Evolutionary conservation across 2,888 invertebrate genomes (phyloP).

Genomic region (Antheraea assamensis): DNA sequence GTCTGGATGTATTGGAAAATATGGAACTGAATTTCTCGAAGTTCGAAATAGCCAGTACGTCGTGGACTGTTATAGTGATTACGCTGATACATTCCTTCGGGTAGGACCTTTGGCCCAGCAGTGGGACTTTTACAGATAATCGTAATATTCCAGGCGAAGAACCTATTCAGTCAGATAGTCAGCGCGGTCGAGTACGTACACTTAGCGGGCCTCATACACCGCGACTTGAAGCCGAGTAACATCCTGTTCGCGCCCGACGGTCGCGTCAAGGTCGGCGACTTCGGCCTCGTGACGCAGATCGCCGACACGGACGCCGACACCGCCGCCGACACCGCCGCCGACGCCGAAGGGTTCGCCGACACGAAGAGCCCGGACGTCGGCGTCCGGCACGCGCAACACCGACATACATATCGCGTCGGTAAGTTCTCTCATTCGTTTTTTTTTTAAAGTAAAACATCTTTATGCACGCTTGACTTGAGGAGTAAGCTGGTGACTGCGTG

Average conservation of each 20-base stretch:
- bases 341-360: constrained; percentile 32
- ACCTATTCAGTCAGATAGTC: constrained; percentile 94
- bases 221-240: constrained; percentile 93
- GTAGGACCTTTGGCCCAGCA: too few species aligned
- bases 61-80: too few species aligned
- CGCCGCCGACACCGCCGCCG: constrained; percentile 42
- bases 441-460: too few species aligned
- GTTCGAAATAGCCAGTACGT: too few species aligned
- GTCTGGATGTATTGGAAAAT: too few species aligned
- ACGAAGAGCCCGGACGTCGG: constrained; percentile 29
- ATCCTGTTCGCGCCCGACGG: constrained; percentile 95
- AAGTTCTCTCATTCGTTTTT: neutral
- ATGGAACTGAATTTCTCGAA: too few species aligned
- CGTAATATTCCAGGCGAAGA: constrained; percentile 70
- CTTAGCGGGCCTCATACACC: constrained; percentile 94
- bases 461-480: too few species aligned
- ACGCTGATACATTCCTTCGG: too few species aligned
- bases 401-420: constrained; percentile 77
- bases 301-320: constrained; percentile 58
- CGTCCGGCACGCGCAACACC: constrained; percentile 51
- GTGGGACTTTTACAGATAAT: too few species aligned
- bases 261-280: constrained; percentile 96
- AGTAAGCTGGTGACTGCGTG: too few species aligned
- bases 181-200: constrained; percentile 98
- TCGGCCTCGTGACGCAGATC: constrained; percentile 97